Base-by-base conservation (phyloP, 2,888 invertebrate genomes). In the Lampropteryx suffumata region DNA sequence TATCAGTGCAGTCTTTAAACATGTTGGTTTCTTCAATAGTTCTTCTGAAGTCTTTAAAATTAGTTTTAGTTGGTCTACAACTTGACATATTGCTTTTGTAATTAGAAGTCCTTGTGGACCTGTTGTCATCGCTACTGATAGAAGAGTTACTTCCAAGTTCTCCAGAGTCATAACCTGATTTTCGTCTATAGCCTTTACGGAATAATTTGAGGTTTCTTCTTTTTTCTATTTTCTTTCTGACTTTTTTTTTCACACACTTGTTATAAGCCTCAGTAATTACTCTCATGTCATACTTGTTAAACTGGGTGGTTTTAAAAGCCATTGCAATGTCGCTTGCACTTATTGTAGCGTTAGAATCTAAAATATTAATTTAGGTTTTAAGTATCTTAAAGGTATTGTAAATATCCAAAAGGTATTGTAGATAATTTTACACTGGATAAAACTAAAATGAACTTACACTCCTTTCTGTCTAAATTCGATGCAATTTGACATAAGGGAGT, bases 131-230 rank as follows among this genome's bases (percentile, higher is more conserved):
- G 69, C 82, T 82, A 50, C 82, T 84, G 14, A 76, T 52, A 3
- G 87, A 84, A 13, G 86, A 86, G 57, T 81, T 71, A 70, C 84
- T 84, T 10, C 71, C 84, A 55, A 69, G 72, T 9, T 83, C 84
- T 4, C 80, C 84, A 0, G 85, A 86, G 52, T 84, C 83, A 63
- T 76, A 69, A 0, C 76, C 75, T 27, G 73, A 76, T 61, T 60
- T 73, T 21, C 67, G 64, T 49, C 66, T 63, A 3, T 57, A 59
- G n/a, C 64, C 59, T 65, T 76, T 83, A 0, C 74, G 29, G 54
- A 73, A 74, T 13, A 65, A 44, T 28, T 69, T 73, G 12, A 66
- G 58, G 24, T 80, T 82, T 36, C 79, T 65, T 44, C 77, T 69
- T 44, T 79, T 83, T 35, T 76, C 73, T 58, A 79, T 63, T 64